Percentiles rank a stretch among this genome's conserved stretches.
Conservation (phyloP, 2,797 vertebrate species). For the Muraenolepis orangiensis region DNA sequence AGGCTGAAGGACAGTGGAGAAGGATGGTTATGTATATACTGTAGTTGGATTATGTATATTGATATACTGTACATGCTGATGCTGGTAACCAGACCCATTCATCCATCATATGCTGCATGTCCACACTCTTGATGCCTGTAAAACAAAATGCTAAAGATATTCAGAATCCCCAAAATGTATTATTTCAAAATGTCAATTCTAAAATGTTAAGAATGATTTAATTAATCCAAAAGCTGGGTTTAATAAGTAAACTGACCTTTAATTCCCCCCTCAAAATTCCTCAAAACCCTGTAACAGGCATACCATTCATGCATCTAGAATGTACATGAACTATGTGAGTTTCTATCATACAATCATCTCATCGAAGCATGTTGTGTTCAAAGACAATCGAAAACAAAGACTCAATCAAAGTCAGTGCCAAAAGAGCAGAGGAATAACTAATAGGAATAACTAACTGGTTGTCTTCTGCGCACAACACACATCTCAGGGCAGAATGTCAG, state of each 20-base stretch:
- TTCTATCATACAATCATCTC: slow-evolving; percentile 40
- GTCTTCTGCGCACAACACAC: not conserved
- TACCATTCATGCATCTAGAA: not conserved
- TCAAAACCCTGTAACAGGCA: not conserved
- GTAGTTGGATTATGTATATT: too few species aligned
- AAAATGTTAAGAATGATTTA: too few species aligned
- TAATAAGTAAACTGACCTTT: too few species aligned
- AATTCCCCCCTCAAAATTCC: not conserved
- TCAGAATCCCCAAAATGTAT: not conserved
- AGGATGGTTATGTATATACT: too few species aligned
- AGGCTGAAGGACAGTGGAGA: too few species aligned
- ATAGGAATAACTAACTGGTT: not conserved
- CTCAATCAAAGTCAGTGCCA: slow-evolving; percentile 5
- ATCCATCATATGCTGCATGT: too few species aligned
- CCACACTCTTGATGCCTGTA: too few species aligned
- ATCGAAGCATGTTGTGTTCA: slow-evolving; percentile 20
- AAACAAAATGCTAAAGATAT: too few species aligned
- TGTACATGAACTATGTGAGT: too few species aligned
- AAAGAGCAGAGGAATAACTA: not conserved
- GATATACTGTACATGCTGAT: too few species aligned
- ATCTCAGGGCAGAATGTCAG: not conserved
- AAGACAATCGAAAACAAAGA: slow-evolving; percentile 60
- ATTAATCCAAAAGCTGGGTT: too few species aligned
- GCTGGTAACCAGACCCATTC: too few species aligned
- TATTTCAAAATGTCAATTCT: not conserved